A percentile compares a stretch with the other conserved stretches of the same genome.
Evolutionary conservation across 2,888 invertebrate genomes (phyloP).

Genomic region (Drosophila mimica): DNA sequence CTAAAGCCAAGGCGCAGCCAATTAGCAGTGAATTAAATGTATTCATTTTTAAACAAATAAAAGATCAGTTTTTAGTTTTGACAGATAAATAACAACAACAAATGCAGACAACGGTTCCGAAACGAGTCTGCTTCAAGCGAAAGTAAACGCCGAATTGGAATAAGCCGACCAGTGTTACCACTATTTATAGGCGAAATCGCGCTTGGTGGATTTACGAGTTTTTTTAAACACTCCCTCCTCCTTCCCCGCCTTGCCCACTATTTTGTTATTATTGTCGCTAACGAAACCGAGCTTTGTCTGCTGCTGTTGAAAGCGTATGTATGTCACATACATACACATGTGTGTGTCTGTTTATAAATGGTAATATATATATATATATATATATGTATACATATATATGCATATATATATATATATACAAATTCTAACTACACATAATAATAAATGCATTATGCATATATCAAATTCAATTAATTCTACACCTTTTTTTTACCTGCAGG

Average conservation of each 20-base stretch:
- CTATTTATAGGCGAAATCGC: conserved; percentile 78
- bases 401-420: background rate
- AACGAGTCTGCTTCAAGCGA: conserved; percentile 71
- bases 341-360: background rate
- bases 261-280: background rate
- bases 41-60: conserved; percentile 36
- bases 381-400: background rate
- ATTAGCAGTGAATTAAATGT: conserved; percentile 18
- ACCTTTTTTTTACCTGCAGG: background rate
- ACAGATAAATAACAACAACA: conserved; percentile 9
- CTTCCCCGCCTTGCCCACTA: background rate
- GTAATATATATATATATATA: background rate
- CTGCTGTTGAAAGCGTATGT: conserved; percentile 10
- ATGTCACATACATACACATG: background rate
- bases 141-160: conserved; percentile 81
- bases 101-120: conserved; percentile 32
- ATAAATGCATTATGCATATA: background rate
- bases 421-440: background rate
- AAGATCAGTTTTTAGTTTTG: background rate
- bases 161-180: conserved; percentile 57
- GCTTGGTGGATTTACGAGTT: conserved; percentile 40
- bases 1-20: conserved; percentile 20
- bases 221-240: conserved; percentile 10
- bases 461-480: background rate
- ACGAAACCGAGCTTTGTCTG: conserved; percentile 43